Evolutionary conservation across 2,888 invertebrate genomes (phyloP), one percentile per base, ranked within the genome.

Genomic region (Pterostichus niger): DNA sequence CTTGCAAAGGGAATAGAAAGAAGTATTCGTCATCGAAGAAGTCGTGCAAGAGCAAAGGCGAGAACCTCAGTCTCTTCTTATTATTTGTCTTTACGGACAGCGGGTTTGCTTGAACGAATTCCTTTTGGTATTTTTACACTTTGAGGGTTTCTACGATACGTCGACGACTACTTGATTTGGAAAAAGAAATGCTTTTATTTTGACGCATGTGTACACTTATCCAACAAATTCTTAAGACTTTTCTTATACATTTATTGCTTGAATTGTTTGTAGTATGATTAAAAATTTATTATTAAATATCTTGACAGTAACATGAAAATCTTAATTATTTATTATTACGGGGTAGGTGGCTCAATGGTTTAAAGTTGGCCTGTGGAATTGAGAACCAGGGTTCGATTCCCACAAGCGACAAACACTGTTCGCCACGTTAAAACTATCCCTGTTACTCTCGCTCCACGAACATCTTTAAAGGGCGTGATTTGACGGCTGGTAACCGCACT

Each of bases 111-210:
- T 35, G 31, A 33, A 35, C 33, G 35, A 64, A n/a, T 59, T 59
- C 59, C 10, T 31, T 59, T 59, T 64, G 33, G 64, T n/a, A 64
- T 64, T 33, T 64, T 64, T 64, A 64, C 35, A 64, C 64, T 64
- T 64, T 64, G 33, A 64, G 31, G 35, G 24, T 64, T 33, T 64
- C 64, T 7, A 2, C 17, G 33, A 64, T n/a, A 31, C 35, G 31
- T 31, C 24, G 35, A 49, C 49, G 49, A 49, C 49, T 49, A n/a
- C 49, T 49, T 49, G 35, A 64, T 64, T n/a, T 31, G 64, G 4
- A 64, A 64, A 35, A n/a, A 24, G 17, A 64, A 64, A 24, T 1
- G 35, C 9, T 64, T 64, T 64, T 64, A 64, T 64, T 64, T 64
- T 17, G 64, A n/a, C n/a, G 64, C 64, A 31, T 10, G 5, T 35